Evolutionary conservation across 2,888 invertebrate species (phyloP).

Genomic region (Oscheius sp.): DNA sequence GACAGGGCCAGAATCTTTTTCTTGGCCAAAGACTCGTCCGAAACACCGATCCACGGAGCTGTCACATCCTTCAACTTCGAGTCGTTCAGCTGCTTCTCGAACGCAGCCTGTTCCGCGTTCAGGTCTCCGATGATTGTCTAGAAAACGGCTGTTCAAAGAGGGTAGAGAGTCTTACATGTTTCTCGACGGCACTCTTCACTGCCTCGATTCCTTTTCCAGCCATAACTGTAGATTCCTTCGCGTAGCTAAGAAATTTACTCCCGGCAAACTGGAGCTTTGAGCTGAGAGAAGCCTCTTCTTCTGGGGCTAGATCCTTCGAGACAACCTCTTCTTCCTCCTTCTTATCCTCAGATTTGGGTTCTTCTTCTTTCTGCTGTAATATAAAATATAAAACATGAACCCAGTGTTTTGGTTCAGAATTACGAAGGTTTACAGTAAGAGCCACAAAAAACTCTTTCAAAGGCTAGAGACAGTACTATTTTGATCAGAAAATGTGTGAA

Average conservation of each 20-base stretch:
- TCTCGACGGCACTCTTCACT: conserved; percentile 54
- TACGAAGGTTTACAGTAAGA: too few relatives aligned
- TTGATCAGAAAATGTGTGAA: too few relatives aligned
- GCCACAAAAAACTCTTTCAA: too few relatives aligned
- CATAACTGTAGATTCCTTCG: conserved; percentile 54
- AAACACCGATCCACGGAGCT: conserved; percentile 93
- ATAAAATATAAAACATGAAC: too few relatives aligned
- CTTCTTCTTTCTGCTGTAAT: conserved; percentile 1
- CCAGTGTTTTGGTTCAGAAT: too few relatives aligned
- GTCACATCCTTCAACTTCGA: conserved; percentile 75
- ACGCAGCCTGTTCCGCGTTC: conserved; percentile 95
- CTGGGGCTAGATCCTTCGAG: neutral
- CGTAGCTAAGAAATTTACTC: conserved; percentile 54
- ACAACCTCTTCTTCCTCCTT: conserved; percentile 6
- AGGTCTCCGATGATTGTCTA: conserved; percentile 96
- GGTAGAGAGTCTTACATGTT: conserved; percentile 41
- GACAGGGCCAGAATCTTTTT: conserved; percentile 94
- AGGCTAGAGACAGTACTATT: too few relatives aligned
- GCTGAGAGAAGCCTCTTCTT: conserved; percentile 21
- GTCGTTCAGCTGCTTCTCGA: conserved; percentile 85
- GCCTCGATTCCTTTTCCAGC: conserved; percentile 55
- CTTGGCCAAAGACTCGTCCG: conserved; percentile 92
- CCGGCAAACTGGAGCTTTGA: conserved; percentile 22
- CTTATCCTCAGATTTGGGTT: neutral
- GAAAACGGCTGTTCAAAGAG: conserved; percentile 46